Base-by-base conservation (phyloP, 2,113 vertebrate species). In the Puffinus mauretanicus region DNA sequence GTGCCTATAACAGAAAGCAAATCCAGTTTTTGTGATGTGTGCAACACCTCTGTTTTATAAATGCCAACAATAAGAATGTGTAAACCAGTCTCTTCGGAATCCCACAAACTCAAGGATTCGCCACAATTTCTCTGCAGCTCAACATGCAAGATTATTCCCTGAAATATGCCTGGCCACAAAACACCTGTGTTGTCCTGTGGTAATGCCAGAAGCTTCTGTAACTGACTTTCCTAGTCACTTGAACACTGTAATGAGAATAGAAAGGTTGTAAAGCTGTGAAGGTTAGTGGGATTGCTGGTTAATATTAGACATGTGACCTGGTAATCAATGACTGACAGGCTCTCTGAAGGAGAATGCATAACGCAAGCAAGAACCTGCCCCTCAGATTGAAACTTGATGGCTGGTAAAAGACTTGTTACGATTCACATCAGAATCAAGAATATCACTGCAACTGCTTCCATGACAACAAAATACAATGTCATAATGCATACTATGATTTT, bases 391-490 rank as follows among this genome's bases (percentile, higher is more conserved):
- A 91, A 91, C 32, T 4, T 94, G 94, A 89, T 89, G 77, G 54
- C 58, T 91, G 70, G 54, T 95, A 94, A 96, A 96, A 94, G 83
- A 84, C 78, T 92, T 82, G 81, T 91, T 96, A 95, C 87, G 86
- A 96, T 89, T 91, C 94, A 96, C 80, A 95, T 94, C 93, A 94
- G 91, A 97, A 91, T 94, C 93, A 78, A 62, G 77, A 94, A 82
- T 73, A 94, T 94, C 88, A 46, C 22, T 89, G 83, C 60, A 42
- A 92, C 51, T 64, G 62, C 87, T 90, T 94, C 71, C 87, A 97
- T 94, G 96, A 96, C 95, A 97, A 96, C 93, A 96, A 91, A 95
- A 79, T 85, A 94, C 62, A 88, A 87, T 97, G 84, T 92, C 86
- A 86, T 91, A 77, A 87, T 65, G 73, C 69, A 86, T 89, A 94